These are phyloP conservation scores for Champsocephalus gunnari DNA, from an alignment of 2,797 vertebrate genomes.

Conservation along the genomic window DNA sequence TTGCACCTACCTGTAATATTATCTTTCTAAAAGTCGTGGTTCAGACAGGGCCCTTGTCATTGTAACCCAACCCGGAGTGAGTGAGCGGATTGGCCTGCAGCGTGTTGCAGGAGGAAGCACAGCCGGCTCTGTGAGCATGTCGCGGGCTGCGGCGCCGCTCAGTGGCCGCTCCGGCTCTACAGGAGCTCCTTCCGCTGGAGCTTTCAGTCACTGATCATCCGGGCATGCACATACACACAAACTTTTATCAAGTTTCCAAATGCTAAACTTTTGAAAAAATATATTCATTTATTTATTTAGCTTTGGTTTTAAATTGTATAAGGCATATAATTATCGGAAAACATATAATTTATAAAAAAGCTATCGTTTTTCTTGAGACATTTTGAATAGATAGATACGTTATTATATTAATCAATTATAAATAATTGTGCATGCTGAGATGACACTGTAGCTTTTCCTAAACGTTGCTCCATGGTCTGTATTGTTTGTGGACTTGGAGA, in stretches of 20 bases:
- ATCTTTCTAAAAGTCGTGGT: slow-evolving; percentile 94
- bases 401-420: slow-evolving; percentile 76
- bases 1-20: slow-evolving; percentile 96
- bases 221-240: not conserved
- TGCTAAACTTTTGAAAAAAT: not conserved
- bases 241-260: slow-evolving; percentile 23
- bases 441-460: slow-evolving; percentile 32
- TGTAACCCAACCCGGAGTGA: slow-evolving; percentile 90
- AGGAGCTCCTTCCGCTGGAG: not conserved
- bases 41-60: slow-evolving; percentile 90
- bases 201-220: slow-evolving; percentile 20
- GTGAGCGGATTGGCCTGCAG: slow-evolving; percentile 53
- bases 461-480: not conserved
- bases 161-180: slow-evolving; percentile 74
- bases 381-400: slow-evolving; percentile 35
- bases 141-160: slow-evolving; percentile 85
- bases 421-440: slow-evolving; percentile 67
- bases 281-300: not conserved
- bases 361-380: too few relatives aligned
- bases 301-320: not conserved
- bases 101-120: slow-evolving; percentile 17
- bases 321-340: too few relatives aligned
- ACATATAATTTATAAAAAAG: too few relatives aligned
- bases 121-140: slow-evolving; percentile 39
- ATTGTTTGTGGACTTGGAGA: not conserved